These are phyloP conservation scores for Temnopleurus reevesii DNA, from an alignment of 53 echinoderm and acorn worm genomes.

Conservation along the genomic window DNA sequence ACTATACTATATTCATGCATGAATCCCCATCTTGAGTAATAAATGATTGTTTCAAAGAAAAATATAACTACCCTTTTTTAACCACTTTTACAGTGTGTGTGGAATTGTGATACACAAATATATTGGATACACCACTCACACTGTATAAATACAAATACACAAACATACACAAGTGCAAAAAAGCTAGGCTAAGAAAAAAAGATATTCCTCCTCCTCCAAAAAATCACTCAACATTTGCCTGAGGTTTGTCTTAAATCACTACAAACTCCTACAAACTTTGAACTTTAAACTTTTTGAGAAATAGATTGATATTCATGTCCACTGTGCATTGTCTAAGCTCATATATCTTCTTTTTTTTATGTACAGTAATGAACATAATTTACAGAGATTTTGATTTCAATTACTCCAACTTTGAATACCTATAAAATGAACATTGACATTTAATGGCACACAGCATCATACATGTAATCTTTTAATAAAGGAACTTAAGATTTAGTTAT, in stretches of 20 bases:
- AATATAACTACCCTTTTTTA: background rate
- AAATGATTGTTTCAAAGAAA: too few species aligned
- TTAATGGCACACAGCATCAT: too few species aligned
- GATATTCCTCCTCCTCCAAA: background rate
- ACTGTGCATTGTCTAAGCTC: background rate
- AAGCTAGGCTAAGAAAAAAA: conserved; percentile 26
- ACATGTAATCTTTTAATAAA: too few species aligned
- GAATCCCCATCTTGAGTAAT: too few species aligned
- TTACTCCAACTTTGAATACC: background rate
- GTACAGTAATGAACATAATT: conserved; percentile 39
- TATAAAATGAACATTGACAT: too few species aligned
- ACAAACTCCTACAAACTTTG: too few species aligned
- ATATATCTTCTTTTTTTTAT: conserved; percentile 29
- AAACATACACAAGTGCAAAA: conserved; percentile 51
- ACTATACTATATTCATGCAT: too few species aligned
- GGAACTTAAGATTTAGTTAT: too few species aligned
- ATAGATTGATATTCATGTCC: background rate
- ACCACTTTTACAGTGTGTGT: background rate
- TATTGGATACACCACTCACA: conserved; percentile 29
- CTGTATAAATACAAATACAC: conserved; percentile 56
- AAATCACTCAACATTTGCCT: background rate
- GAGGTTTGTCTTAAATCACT: too few species aligned
- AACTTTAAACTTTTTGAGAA: background rate
- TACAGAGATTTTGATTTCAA: conserved; percentile 32
- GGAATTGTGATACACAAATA: conserved; percentile 33